A percentile compares a stretch with the other conserved stretches of the same genome.
These are phyloP conservation scores for Characodon lateralis DNA, from an alignment of 2,797 vertebrate genomes.

Conservation along the genomic window DNA sequence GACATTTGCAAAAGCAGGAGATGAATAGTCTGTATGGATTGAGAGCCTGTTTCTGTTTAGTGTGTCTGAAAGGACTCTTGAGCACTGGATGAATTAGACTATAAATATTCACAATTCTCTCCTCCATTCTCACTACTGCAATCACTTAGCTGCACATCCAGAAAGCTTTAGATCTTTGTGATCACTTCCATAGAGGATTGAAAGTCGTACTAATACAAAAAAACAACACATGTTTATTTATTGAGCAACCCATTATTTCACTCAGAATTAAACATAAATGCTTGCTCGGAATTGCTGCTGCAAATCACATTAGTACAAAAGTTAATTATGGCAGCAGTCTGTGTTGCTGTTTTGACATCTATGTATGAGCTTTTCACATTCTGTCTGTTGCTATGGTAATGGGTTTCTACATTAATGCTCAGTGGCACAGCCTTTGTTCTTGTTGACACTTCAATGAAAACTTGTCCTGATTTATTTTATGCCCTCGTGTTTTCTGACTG, in stretches of 20 bases:
- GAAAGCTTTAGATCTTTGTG: conserved; percentile 54
- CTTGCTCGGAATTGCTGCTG: conserved; percentile 6
- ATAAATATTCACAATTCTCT: conserved; percentile 61
- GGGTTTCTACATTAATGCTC: conserved; percentile 13
- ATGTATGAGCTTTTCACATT: conserved; percentile 15
- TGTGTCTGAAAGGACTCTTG: conserved; percentile 44
- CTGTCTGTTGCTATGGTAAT: conserved; percentile 39
- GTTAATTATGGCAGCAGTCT: conserved; percentile 15
- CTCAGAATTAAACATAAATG: conserved; percentile 21
- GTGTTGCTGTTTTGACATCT: conserved; percentile 27
- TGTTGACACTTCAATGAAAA: neutral
- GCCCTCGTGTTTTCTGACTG: conserved; percentile 6
- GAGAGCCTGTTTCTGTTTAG: conserved; percentile 41
- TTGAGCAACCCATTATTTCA: conserved; percentile 11
- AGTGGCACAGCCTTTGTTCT: neutral
- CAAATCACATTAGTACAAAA: conserved; percentile 24
- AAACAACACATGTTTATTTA: conserved; percentile 45
- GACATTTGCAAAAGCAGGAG: neutral
- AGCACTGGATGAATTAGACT: conserved; percentile 49
- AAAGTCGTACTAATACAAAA: conserved; percentile 31
- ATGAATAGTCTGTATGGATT: neutral
- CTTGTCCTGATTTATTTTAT: conserved; percentile 15
- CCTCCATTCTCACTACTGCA: conserved; percentile 45
- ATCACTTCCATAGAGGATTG: conserved; percentile 35
- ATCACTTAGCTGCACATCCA: conserved; percentile 49